phyloP scores from a whole-genome alignment of 2,113 vertebrate genomes.

The Pelvicachromis taeniatus region DNA sequence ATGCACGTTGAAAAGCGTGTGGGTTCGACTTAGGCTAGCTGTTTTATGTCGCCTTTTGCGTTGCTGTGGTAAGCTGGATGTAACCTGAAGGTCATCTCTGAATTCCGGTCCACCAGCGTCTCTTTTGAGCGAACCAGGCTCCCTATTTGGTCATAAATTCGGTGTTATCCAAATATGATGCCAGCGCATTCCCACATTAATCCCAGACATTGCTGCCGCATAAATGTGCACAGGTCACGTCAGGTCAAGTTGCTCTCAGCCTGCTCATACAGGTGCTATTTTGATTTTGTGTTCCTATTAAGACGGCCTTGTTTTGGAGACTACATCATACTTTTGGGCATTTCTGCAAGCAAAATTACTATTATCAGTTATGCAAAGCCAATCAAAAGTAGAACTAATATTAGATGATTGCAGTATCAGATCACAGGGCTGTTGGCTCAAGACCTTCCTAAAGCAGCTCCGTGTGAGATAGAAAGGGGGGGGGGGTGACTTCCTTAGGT shows the following conservation, averaged over 20 bases:
- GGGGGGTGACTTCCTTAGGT: background rate
- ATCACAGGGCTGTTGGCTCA: background rate
- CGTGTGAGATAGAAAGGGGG: background rate
- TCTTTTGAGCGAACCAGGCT: background rate
- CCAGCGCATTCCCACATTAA: background rate
- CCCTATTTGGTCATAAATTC: background rate
- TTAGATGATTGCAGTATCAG: background rate
- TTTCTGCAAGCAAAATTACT: background rate
- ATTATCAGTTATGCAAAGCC: background rate
- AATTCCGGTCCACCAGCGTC: background rate
- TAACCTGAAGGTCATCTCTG: constrained; percentile 55
- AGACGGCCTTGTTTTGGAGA: background rate
- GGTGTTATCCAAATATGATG: background rate
- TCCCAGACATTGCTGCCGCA: background rate
- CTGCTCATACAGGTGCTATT: background rate
- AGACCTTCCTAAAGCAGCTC: background rate
- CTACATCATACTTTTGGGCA: background rate
- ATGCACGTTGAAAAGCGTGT: background rate
- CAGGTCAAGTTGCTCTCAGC: background rate
- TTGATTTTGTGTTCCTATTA: background rate
- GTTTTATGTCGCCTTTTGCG: background rate
- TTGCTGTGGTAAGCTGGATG: background rate
- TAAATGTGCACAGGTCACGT: background rate
- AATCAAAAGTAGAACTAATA: background rate
- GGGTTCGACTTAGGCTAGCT: accelerated